Conservation (phyloP, 1,140 invertebrate genomes). For the Hycleus cichorii region DNA sequence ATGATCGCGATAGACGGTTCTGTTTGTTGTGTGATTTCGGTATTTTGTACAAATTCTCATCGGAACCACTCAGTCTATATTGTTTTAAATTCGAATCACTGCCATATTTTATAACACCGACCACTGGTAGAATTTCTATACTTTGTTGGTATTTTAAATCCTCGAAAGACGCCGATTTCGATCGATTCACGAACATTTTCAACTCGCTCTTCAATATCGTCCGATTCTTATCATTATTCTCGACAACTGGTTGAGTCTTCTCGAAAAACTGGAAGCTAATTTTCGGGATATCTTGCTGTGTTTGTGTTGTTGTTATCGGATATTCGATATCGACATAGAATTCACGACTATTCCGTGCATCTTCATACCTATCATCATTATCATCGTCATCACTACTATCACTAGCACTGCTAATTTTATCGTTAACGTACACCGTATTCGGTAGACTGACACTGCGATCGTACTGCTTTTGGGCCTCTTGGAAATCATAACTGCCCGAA, state of each 20-base stretch:
- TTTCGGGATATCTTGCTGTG: constrained; percentile 33
- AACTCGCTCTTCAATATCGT: constrained; percentile 21
- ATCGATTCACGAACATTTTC: constrained; percentile 7
- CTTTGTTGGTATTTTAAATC: constrained; percentile 2
- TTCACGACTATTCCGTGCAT: constrained; percentile 15
- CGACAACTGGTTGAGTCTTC: constrained; percentile 9
- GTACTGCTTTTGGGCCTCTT: constrained; percentile 33
- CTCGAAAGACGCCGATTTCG: not conserved
- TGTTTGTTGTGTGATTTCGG: constrained; percentile 26
- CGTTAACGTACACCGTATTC: constrained; percentile 27
- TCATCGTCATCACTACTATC: constrained; percentile 19
- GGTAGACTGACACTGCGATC: constrained; percentile 26
- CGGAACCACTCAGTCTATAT: constrained; percentile 12
- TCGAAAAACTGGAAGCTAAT: constrained; percentile 39
- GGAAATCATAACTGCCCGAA: constrained; percentile 35
- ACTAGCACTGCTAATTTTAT: constrained; percentile 10
- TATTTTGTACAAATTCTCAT: constrained; percentile 37
- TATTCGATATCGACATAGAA: constrained; percentile 26
- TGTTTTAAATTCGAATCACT: constrained; percentile 33
- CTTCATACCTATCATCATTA: constrained; percentile 25
- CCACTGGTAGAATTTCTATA: constrained; percentile 3
- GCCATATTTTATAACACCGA: constrained; percentile 29
- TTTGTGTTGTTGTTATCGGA: constrained; percentile 2
- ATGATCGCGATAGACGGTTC: constrained; percentile 31
- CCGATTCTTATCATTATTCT: constrained; percentile 11